Evolutionary conservation across 2,113 vertebrate genomes (phyloP).

Genomic region (Equus quagga): DNA sequence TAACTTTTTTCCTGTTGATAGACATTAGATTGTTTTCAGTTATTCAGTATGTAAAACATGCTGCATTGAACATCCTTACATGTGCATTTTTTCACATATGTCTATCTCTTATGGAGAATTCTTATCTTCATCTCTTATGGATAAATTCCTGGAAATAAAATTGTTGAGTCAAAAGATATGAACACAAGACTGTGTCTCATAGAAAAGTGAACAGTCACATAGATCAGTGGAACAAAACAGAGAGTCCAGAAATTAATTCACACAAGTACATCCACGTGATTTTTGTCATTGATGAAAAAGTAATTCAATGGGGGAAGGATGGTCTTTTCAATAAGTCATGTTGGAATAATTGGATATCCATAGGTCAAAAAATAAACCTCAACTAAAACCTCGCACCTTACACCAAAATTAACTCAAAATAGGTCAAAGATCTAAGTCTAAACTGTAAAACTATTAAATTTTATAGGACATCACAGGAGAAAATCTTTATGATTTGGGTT

Average conservation of each 20-base stretch:
- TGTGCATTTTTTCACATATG: background rate
- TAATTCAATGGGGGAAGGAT: background rate
- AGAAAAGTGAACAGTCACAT: background rate
- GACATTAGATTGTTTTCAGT: background rate
- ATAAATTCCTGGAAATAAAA: constrained; percentile 34
- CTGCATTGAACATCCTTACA: background rate
- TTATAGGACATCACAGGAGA: background rate
- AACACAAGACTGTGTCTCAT: background rate
- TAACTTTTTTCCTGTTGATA: background rate
- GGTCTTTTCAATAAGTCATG: background rate
- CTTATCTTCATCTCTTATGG: background rate
- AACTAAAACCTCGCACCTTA: background rate
- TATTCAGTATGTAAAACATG: background rate
- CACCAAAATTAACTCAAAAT: background rate
- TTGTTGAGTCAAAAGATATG: constrained; percentile 16
- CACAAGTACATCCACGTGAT: background rate
- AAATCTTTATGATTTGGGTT: constrained; percentile 2
- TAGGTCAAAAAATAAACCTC: background rate
- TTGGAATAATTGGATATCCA: background rate
- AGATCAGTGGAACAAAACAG: background rate
- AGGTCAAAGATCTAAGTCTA: background rate
- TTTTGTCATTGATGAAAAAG: background rate
- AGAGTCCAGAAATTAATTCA: background rate
- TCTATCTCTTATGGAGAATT: background rate
- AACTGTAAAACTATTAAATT: background rate